Evolutionary conservation across 2,888 invertebrate genomes (phyloP).

Genomic region (Caenorhabditis japonica): DNA sequence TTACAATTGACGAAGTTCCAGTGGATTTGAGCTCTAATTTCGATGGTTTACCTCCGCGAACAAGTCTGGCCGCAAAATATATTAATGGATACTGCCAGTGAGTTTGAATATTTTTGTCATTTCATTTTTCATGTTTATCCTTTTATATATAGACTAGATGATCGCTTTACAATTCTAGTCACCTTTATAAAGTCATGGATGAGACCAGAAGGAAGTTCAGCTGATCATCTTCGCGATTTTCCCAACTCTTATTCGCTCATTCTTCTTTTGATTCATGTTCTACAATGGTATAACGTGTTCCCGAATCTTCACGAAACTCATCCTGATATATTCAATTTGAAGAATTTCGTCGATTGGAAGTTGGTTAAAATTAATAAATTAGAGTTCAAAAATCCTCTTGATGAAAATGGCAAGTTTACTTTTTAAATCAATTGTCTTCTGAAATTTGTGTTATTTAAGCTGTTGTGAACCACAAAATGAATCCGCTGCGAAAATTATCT

Average conservation of each 20-base stretch:
- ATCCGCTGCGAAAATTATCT: not conserved
- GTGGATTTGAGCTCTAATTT: slow-evolving; percentile 20
- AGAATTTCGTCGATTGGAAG: slow-evolving; percentile 6
- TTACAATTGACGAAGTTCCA: slow-evolving; percentile 8
- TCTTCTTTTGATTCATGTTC: slow-evolving; percentile 25
- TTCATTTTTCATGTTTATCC: too few relatives aligned
- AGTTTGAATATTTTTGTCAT: too few relatives aligned
- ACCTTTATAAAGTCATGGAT: slow-evolving; percentile 26
- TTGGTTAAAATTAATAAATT: not conserved
- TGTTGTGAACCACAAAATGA: slow-evolving; percentile 1
- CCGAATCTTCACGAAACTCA: slow-evolving; percentile 22
- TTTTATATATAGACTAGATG: slow-evolving; percentile 18
- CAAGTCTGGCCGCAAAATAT: slow-evolving; percentile 26
- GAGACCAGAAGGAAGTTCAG: slow-evolving; percentile 10
- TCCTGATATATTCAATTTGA: not conserved
- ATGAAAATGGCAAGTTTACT: slow-evolving; percentile 11
- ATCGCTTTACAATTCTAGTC: slow-evolving; percentile 13
- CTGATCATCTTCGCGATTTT: slow-evolving; percentile 1
- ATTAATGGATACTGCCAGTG: slow-evolving; percentile 34
- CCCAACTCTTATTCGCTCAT: slow-evolving; percentile 35
- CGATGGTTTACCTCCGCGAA: slow-evolving; percentile 3
- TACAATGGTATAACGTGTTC: slow-evolving; percentile 21
- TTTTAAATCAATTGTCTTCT: not conserved
- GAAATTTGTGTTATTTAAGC: not conserved
- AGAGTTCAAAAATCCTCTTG: slow-evolving; percentile 10